These are phyloP conservation scores for Sipha flava DNA, from an alignment of 1,140 invertebrate genomes.

Conservation along the genomic window DNA sequence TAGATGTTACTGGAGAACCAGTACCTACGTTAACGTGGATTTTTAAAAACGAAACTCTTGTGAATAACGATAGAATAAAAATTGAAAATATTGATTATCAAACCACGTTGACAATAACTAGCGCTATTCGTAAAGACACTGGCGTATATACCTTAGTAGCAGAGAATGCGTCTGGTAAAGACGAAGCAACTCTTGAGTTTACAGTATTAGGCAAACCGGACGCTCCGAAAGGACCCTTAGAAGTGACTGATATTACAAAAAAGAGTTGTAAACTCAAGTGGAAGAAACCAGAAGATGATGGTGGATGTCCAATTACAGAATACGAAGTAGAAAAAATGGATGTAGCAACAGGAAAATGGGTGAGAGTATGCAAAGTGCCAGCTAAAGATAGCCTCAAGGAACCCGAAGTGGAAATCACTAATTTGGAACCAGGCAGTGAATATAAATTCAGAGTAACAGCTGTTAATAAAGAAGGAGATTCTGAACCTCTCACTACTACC, in stretches of 20 bases:
- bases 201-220: slow-evolving; percentile 77
- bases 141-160: slow-evolving; percentile 84
- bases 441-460: slow-evolving; percentile 95
- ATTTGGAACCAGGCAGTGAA: slow-evolving; percentile 80
- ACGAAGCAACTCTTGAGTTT: slow-evolving; percentile 81
- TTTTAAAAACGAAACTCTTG: slow-evolving; percentile 71
- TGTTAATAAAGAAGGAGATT: slow-evolving; percentile 91
- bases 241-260: slow-evolving; percentile 77
- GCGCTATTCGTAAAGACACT: slow-evolving; percentile 76
- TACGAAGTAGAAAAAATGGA: slow-evolving; percentile 95
- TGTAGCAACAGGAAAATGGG: slow-evolving; percentile 78
- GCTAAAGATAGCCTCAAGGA: slow-evolving; percentile 52
- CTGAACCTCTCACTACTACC: slow-evolving; percentile 81
- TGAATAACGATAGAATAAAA: slow-evolving; percentile 73
- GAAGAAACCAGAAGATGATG: slow-evolving; percentile 88
- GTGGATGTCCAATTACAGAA: slow-evolving; percentile 84
- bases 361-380: slow-evolving; percentile 68
- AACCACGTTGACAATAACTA: slow-evolving; percentile 76
- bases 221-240: slow-evolving; percentile 78
- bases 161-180: slow-evolving; percentile 81
- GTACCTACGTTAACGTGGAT: slow-evolving; percentile 76
- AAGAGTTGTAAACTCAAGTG: slow-evolving; percentile 79
- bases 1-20: slow-evolving; percentile 83
- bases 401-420: slow-evolving; percentile 78
- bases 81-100: slow-evolving; percentile 87